phyloP scores from a whole-genome alignment of 2,888 invertebrate genomes.

The Copidosoma aretas region DNA sequence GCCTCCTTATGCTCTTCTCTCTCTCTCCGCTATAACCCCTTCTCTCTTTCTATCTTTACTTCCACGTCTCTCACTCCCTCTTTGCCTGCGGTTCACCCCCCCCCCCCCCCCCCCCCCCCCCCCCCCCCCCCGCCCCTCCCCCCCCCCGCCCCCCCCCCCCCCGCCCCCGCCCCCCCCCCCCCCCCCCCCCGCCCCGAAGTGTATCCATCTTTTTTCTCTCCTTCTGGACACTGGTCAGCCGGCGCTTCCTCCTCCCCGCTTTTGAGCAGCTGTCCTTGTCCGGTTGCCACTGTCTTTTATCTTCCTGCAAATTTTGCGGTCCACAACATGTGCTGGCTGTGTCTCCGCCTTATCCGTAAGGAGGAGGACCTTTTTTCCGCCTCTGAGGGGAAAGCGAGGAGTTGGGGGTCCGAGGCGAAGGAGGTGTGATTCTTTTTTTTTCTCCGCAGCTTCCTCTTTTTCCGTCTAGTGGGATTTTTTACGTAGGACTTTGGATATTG shows the following conservation, averaged over 20 bases:
- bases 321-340: constrained; percentile 44
- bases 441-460: not conserved
- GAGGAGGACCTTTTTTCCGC: constrained; percentile 5
- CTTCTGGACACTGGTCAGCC: constrained; percentile 7
- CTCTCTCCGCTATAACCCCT: not conserved
- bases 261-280: constrained; percentile 16
- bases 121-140: constrained; percentile 42
- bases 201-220: constrained; percentile 26
- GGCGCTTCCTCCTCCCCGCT: constrained; percentile 12
- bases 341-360: constrained; percentile 33
- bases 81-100: constrained; percentile 41
- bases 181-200: constrained; percentile 46
- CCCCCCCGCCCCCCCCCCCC: constrained; percentile 47
- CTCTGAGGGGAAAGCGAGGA: not conserved
- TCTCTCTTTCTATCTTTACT: not conserved
- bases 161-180: constrained; percentile 47
- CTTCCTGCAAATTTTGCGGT: constrained; percentile 50
- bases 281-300: constrained; percentile 39
- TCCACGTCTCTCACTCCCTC: constrained; percentile 44
- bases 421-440: not conserved
- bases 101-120: constrained; percentile 45
- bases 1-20: not conserved
- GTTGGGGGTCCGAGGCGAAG: not conserved
- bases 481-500: no score
- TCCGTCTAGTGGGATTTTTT: not conserved